phyloP scores from a whole-genome alignment of 2,113 vertebrate genomes.

The Anoplopoma fimbria region DNA sequence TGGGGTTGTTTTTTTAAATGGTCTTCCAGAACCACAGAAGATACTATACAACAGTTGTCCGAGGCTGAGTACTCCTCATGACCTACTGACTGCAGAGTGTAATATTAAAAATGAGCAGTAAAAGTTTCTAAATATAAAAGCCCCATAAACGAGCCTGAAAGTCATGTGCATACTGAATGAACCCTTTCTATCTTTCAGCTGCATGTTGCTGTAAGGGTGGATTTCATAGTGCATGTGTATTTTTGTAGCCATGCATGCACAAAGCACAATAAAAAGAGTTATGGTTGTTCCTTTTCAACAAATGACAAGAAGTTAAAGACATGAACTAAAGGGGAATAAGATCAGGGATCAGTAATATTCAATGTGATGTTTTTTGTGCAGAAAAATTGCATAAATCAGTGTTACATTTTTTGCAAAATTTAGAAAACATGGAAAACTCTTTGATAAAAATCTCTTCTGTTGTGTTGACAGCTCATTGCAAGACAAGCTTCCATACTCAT shows the following conservation, averaged over 20 bases:
- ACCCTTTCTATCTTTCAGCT: neutral
- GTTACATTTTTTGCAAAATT: neutral
- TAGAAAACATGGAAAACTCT: neutral
- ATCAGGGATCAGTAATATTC: neutral
- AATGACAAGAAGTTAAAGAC: neutral
- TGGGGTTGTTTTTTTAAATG: neutral
- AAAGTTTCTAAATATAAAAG: neutral
- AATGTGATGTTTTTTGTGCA: neutral
- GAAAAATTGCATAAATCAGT: neutral
- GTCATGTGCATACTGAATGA: neutral
- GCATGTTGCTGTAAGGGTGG: neutral
- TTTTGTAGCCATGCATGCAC: neutral
- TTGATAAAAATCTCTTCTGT: neutral
- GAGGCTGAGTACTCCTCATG: too few relatives aligned
- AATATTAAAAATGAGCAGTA: neutral
- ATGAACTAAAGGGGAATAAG: neutral
- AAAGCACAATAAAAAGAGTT: neutral
- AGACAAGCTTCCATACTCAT: neutral
- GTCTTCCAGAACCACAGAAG: neutral
- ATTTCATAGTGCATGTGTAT: neutral
- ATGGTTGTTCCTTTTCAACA: neutral
- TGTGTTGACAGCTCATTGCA: constrained; percentile 40
- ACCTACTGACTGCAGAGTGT: neutral
- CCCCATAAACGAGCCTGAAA: neutral
- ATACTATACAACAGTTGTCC: too few relatives aligned